These are phyloP conservation scores for Centropus bengalensis DNA, from an alignment of 2,113 vertebrate genomes.

Conservation along the genomic window DNA sequence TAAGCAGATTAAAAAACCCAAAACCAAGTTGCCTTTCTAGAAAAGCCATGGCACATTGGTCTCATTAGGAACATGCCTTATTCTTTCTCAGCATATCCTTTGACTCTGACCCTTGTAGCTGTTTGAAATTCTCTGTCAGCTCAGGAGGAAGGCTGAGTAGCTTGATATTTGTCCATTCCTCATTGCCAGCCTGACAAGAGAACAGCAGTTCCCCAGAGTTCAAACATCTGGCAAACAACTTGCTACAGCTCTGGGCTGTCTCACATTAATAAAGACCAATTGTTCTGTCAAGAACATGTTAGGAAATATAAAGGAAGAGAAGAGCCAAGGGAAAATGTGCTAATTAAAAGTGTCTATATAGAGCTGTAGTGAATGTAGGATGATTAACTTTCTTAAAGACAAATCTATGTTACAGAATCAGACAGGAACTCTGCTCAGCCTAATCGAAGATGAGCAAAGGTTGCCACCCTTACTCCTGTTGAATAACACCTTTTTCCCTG, in stretches of 20 bases:
- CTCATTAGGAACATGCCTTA: slow-evolving; percentile 31
- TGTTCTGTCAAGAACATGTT: slow-evolving; percentile 63
- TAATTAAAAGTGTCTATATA: slow-evolving; percentile 56
- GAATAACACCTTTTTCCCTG: background rate
- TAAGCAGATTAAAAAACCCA: background rate
- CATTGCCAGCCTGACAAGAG: slow-evolving; percentile 51
- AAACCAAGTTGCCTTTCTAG: slow-evolving; percentile 4
- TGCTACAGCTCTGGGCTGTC: slow-evolving; percentile 58
- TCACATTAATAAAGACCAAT: slow-evolving; percentile 63
- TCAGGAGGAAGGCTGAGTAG: slow-evolving; percentile 40
- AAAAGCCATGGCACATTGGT: slow-evolving; percentile 10
- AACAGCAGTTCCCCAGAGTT: slow-evolving; percentile 65
- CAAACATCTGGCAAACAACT: slow-evolving; percentile 73
- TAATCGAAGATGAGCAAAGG: background rate
- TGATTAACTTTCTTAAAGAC: slow-evolving; percentile 30
- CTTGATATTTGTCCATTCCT: background rate
- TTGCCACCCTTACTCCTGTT: background rate
- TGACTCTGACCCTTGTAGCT: slow-evolving; percentile 8
- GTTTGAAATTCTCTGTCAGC: slow-evolving; percentile 26
- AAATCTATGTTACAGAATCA: background rate
- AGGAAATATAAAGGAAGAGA: slow-evolving; percentile 55
- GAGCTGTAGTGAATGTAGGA: background rate
- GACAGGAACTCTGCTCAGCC: background rate
- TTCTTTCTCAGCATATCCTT: slow-evolving; percentile 23
- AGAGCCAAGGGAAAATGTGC: slow-evolving; percentile 38